These are phyloP conservation scores for Calliphora vicina DNA, from an alignment of 1,140 invertebrate species.

Conservation along the genomic window DNA sequence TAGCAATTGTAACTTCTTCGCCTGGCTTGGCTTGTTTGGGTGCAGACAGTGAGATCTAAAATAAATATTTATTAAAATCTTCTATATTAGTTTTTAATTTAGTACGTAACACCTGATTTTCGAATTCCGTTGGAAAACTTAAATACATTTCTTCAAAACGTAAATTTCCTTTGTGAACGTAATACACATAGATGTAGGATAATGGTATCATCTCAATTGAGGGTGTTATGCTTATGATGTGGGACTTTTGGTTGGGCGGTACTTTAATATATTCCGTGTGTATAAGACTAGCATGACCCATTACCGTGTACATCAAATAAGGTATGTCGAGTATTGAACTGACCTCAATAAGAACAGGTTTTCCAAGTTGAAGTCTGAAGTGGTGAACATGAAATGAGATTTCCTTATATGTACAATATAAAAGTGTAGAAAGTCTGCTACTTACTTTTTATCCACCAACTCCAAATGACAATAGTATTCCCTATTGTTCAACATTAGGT, in stretches of 20 bases:
- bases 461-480: constrained; percentile 40
- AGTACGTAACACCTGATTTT: constrained; percentile 83
- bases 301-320: constrained; percentile 80
- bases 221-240: constrained; percentile 70
- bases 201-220: constrained; percentile 83
- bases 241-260: constrained; percentile 45
- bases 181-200: constrained; percentile 80
- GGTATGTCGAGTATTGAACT: constrained; percentile 80
- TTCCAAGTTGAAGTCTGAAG: constrained; percentile 70
- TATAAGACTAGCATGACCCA: constrained; percentile 87
- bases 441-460: constrained; percentile 48
- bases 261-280: constrained; percentile 71
- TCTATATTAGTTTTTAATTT: constrained; percentile 38
- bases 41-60: constrained; percentile 51
- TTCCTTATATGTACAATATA: too few species aligned
- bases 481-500: not conserved
- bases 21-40: constrained; percentile 71
- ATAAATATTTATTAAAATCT: constrained; percentile 55
- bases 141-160: constrained; percentile 82
- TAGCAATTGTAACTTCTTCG: constrained; percentile 73
- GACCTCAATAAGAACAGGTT: constrained; percentile 79
- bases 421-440: too few species aligned
- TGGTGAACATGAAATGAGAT: not conserved
- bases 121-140: constrained; percentile 76
- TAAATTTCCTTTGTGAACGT: constrained; percentile 76